Evolutionary conservation across 2,113 vertebrate genomes (phyloP), one percentile per base, ranked within the genome.

Genomic region (Burhinus oedicnemus): DNA sequence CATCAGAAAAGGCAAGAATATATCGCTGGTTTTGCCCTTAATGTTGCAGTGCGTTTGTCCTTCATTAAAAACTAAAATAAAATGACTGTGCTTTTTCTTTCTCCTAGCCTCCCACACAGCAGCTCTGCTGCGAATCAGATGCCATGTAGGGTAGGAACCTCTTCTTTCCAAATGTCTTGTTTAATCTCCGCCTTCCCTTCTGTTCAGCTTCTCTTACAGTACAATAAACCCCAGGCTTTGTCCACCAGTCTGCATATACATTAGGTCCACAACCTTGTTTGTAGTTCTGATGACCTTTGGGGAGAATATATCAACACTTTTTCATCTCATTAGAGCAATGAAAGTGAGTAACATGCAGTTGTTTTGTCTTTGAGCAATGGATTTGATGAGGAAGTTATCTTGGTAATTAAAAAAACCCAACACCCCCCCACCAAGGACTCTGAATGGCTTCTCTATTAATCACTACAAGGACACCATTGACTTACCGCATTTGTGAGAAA

Each of bases 181-280:
- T 94, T 87, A 75, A 91, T 86, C 83, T 89, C 66, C 89, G 96
- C 72, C 74, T 87, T 83, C 76, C 87, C 83, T 93, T 95, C 88
- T 93, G 83, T 81, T 95, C 80, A 66, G 69, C 68, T 87, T 90
- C 78, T 75, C 34, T 81, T 68, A 69, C 38, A 49, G 54, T 11
- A 44, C 74, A 90, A 52, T 44, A 87, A 94, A 90, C 44, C 23
- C 30, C 2, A 5, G 44, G 54, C 58, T 74, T 82, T 75, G n/a
- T 65, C 51, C 74, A 75, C 20, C 49, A 55, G 26, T 40, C 40
- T 79, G 32, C 49, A 32, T 57, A 55, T 30, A 49, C 36, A 54
- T 52, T n/a, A 78, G 21, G 70, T 60, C 66, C 23, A 75, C 54
- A 80, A 38, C 38, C 32, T 90, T 69, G 57, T 90, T 69, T 79